A percentile compares a stretch with the other conserved stretches of the same genome.
These are phyloP conservation scores for Toxostoma redivivum DNA, from an alignment of 2,113 vertebrate species.

Conservation along the genomic window DNA sequence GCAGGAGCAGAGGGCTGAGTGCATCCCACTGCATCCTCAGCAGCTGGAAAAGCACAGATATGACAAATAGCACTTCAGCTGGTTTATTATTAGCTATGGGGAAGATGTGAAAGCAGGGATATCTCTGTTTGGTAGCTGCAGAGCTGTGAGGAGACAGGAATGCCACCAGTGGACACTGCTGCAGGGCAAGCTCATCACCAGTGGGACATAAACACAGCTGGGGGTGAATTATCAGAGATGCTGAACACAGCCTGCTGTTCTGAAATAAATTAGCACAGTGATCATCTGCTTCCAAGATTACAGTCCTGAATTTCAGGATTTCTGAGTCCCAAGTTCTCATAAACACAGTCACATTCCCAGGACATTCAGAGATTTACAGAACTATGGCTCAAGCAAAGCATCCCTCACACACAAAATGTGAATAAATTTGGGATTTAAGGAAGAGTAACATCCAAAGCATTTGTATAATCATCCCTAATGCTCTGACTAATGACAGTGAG, in stretches of 20 bases:
- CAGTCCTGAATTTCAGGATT: neutral
- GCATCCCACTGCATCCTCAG: neutral
- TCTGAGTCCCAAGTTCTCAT: neutral
- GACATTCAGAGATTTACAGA: neutral
- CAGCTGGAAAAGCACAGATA: neutral
- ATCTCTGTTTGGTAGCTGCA: neutral
- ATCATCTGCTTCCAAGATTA: neutral
- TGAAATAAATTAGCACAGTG: neutral
- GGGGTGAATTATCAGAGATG: neutral
- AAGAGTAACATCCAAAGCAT: conserved; percentile 60
- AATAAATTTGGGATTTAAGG: conserved; percentile 65
- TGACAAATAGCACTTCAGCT: neutral
- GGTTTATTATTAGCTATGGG: neutral
- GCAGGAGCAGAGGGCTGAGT: neutral
- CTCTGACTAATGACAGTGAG: conserved; percentile 62
- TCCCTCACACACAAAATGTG: conserved; percentile 21
- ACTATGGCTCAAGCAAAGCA: conserved; percentile 34
- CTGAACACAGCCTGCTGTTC: neutral
- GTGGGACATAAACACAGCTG: neutral
- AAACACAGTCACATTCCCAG: neutral
- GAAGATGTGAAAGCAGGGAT: neutral
- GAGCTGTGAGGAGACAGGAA: neutral
- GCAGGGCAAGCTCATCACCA: neutral
- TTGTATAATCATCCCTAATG: conserved; percentile 68
- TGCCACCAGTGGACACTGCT: neutral